Evolutionary conservation across 2,797 vertebrate genomes (phyloP), one percentile per base, ranked within the genome.

Genomic region (Falco columbarius): DNA sequence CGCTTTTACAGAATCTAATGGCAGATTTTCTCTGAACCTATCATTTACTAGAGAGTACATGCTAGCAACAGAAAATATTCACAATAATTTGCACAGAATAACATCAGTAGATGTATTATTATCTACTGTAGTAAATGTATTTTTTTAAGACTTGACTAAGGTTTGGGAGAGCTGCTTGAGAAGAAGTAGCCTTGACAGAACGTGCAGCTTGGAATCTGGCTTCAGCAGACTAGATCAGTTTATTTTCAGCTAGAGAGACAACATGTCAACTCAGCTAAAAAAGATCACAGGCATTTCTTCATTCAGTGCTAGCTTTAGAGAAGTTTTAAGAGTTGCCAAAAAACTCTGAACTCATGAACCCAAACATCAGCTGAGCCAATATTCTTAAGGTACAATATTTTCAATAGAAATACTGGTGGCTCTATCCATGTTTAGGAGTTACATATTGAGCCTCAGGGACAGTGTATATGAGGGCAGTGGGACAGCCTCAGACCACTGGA

Each of bases 221-320:
- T 90, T 86, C 47, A 86, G 76, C 77, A 90, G 59, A 92, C 15
- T 62, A 56, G 27, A 54, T 73, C 76, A 67, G 77, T 97, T 96
- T 95, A 97, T 96, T 97, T 97, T 97, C 96, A 97, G 92, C 73
- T 92, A 86, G 32, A 95, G 77, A 97, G 94, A 97, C 91, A 97
- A 72, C 81, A 68, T 87, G 85, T 97, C 97, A 96, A 38, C 67
- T 94, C 83, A 86, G 83, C 86, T 96, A 92, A 95, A 95, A 96
- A 97, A 92, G 71, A 93, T 94, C 72, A 94, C 42, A 93, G 85
- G 58, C 66, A 86, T 89, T 94, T 96, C 90, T 95, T 97, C 90
- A 96, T 84, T 73, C 71, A 89, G 47, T 91, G 76, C 59, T 95
- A 90, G 80, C 55, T 97, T 92, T 87, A 94, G 66, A 90, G 71